Base-by-base conservation (phyloP, 2,888 invertebrate species). In the Formica aserva region DNA sequence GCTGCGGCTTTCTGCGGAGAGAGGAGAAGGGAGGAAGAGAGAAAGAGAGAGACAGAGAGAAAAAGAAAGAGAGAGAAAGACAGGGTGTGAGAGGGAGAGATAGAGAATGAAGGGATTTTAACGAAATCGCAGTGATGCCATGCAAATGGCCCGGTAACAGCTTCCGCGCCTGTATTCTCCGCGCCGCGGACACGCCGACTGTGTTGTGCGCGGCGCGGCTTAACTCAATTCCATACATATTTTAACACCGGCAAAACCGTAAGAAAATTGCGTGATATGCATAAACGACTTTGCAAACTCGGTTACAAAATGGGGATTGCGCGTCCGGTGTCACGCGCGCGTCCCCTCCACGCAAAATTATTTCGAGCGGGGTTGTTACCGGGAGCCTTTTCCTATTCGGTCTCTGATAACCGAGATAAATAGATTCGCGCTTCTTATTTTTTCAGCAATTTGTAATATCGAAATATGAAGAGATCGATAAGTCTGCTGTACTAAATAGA, bases 141-240 rank as follows among this genome's bases (percentile, higher is more conserved):
- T 94, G 94, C 94, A 94, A 94, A 94, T 94, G 91, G 92, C 92
- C 93, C 91, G 91, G 94, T 94, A 94, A 94, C 94, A 94, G 94
- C 94, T 94, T 94, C 94, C 93, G 93, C 92, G 92, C 92, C 87
- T 88, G 90, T 88, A 87, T 83, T 84, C 82, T 65, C 69, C 77
- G 77, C 84, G 87, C 85, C 87, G 86, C 78, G 88, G 89, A 86
- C 91, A 88, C 78, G 88, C 87, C 88, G 87, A 90, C 90, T 87
- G 86, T 85, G 84, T 87, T 85, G 83, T 87, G 91, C 90, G 87
- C 87, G 92, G 91, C 91, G 92, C 91, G 91, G 93, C 92, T 94
- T 94, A 94, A 94, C 94, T 94, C 93, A 91, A 93, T 94, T 93
- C 94, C 92, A 94, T 94, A 94, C 94, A 94, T 94, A 94, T 94